phyloP scores from a whole-genome alignment of 2,888 invertebrate species.

The Charanyca ferruginea region DNA sequence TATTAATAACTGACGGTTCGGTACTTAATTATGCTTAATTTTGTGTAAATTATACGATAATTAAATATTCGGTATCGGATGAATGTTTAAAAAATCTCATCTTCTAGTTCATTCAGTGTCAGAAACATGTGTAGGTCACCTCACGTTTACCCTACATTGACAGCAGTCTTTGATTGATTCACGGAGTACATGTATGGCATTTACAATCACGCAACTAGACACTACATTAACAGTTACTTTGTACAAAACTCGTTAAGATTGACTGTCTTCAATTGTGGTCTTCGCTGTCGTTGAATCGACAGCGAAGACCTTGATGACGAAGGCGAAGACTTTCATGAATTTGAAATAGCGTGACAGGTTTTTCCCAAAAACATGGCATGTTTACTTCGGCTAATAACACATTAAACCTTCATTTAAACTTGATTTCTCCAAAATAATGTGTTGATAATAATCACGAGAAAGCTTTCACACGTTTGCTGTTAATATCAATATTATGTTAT shows the following conservation, averaged over 20 bases:
- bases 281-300: too few relatives aligned
- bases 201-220: neutral
- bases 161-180: neutral
- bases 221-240: neutral
- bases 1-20: conserved; percentile 33
- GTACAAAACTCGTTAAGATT: neutral
- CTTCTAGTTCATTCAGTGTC: too few relatives aligned
- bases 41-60: conserved; percentile 6
- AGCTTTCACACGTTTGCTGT: conserved; percentile 14
- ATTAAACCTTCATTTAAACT: neutral
- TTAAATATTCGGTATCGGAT: neutral
- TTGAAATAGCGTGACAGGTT: neutral
- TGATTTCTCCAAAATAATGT: neutral
- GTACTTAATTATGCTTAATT: neutral
- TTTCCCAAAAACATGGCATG: neutral
- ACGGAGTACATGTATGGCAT: neutral
- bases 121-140: too few relatives aligned
- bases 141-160: neutral
- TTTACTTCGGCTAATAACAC: neutral
- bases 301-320: too few relatives aligned
- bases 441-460: conserved; percentile 1
- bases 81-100: neutral
- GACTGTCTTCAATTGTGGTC: neutral
- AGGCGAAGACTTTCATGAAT: neutral
- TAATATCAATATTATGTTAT: conserved; percentile 8